phyloP scores from a whole-genome alignment of 2,888 invertebrate species.

The Atethmia centrago region DNA sequence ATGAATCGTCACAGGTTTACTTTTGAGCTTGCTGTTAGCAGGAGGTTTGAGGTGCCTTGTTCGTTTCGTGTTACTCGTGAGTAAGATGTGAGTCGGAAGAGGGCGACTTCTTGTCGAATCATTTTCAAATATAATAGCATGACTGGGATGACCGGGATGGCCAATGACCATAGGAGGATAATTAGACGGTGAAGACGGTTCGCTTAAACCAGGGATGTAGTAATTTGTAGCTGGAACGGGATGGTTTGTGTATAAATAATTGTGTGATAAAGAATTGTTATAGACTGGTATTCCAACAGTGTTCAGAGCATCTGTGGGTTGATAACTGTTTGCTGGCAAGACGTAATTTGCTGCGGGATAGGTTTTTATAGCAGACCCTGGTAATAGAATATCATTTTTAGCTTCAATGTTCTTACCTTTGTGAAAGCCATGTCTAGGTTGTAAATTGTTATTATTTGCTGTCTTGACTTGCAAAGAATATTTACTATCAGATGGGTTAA shows the following conservation, averaged over 20 bases:
- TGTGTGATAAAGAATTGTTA: slow-evolving; percentile 41
- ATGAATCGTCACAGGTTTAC: slow-evolving; percentile 51
- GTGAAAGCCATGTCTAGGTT: not conserved
- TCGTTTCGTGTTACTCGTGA: slow-evolving; percentile 43
- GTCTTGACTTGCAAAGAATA: not conserved
- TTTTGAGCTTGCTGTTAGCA: slow-evolving; percentile 51
- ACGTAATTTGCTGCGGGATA: slow-evolving; percentile 25
- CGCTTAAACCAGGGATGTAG: slow-evolving; percentile 45
- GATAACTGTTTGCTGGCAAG: slow-evolving; percentile 18
- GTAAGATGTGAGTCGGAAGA: slow-evolving; percentile 35
- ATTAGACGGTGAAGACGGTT: slow-evolving; percentile 56
- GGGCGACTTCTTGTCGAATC: slow-evolving; percentile 36
- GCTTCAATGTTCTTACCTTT: slow-evolving; percentile 14
- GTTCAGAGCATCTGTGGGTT: slow-evolving; percentile 49
- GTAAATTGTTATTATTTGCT: not conserved
- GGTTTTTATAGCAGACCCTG: slow-evolving; percentile 30
- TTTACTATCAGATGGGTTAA: not conserved
- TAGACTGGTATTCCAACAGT: slow-evolving; percentile 63
- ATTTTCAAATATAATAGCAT: slow-evolving; percentile 50
- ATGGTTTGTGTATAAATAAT: slow-evolving; percentile 34
- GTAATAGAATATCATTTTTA: slow-evolving; percentile 34
- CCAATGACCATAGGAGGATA: slow-evolving; percentile 56
- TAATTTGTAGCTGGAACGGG: slow-evolving; percentile 21
- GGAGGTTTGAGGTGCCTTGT: slow-evolving; percentile 63
- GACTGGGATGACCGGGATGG: slow-evolving; percentile 49